These are phyloP conservation scores for Pelusios castaneus DNA, from an alignment of 2,113 vertebrate species.

Conservation along the genomic window DNA sequence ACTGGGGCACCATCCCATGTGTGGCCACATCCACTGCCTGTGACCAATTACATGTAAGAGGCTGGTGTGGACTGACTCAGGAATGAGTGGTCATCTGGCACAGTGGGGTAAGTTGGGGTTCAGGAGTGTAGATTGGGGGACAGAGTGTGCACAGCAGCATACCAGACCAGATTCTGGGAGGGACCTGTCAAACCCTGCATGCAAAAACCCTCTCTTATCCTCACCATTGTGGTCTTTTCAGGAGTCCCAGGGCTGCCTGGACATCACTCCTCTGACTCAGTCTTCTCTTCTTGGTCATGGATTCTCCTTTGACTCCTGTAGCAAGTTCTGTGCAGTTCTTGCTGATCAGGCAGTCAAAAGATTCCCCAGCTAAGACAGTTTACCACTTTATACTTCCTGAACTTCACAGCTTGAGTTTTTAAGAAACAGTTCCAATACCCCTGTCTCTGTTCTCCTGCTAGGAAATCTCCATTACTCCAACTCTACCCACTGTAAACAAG, in stretches of 20 bases:
- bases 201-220: no score
- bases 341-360: neutral
- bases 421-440: neutral
- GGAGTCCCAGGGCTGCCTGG: neutral
- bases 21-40: no score
- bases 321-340: neutral
- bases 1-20: no score
- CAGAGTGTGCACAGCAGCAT: no score
- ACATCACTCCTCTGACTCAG: neutral
- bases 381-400: neutral
- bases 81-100: no score
- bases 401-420: neutral
- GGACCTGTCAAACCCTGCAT: no score
- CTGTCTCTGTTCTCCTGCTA: neutral
- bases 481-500: neutral
- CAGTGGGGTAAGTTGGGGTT: no score
- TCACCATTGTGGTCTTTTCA: neutral
- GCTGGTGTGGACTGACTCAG: no score
- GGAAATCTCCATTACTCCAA: neutral
- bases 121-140: no score
- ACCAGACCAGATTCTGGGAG: no score
- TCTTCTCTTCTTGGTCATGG: neutral
- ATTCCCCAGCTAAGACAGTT: neutral
- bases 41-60: no score
- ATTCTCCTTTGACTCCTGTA: neutral